Percentiles rank a stretch among this genome's conserved stretches.
These are phyloP conservation scores for Melanogrammus aeglefinus DNA, from an alignment of 2,797 vertebrate species.

Conservation along the genomic window DNA sequence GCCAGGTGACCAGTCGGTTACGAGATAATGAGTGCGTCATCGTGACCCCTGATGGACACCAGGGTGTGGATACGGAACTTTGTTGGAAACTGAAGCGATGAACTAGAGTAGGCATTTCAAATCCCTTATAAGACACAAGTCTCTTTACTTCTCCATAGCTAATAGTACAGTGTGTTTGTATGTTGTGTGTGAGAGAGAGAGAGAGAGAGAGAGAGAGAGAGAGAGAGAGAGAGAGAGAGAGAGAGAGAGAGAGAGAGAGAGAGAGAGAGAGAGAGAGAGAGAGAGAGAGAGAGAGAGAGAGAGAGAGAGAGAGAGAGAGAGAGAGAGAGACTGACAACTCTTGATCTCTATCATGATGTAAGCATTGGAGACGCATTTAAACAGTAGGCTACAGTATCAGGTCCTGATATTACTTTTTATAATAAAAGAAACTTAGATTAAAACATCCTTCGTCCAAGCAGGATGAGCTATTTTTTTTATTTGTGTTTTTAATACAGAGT, in stretches of 20 bases:
- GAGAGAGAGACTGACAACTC: slow-evolving; percentile 10
- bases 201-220: not conserved
- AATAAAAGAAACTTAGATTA: not conserved
- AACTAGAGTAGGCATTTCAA: not conserved
- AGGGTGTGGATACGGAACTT: not conserved
- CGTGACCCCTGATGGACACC: not conserved
- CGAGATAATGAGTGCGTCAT: too few species aligned
- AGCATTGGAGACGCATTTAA: slow-evolving; percentile 26
- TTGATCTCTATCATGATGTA: slow-evolving; percentile 22
- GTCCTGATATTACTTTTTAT: slow-evolving; percentile 20
- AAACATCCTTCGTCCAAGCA: slow-evolving; percentile 26
- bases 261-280: not conserved
- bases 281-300: not conserved
- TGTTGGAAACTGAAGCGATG: not conserved
- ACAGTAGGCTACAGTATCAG: slow-evolving; percentile 26
- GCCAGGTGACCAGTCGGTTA: not conserved
- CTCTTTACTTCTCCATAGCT: not conserved
- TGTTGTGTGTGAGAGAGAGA: not conserved
- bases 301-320: too few species aligned
- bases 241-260: not conserved
- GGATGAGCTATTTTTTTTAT: slow-evolving; percentile 24
- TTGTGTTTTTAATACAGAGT: not conserved
- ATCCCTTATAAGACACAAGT: not conserved
- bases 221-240: not conserved
- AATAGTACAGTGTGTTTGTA: not conserved